These are phyloP conservation scores for Sinocyclocheilus anshuiensis DNA, from an alignment of 2,113 vertebrate species.

Conservation along the genomic window DNA sequence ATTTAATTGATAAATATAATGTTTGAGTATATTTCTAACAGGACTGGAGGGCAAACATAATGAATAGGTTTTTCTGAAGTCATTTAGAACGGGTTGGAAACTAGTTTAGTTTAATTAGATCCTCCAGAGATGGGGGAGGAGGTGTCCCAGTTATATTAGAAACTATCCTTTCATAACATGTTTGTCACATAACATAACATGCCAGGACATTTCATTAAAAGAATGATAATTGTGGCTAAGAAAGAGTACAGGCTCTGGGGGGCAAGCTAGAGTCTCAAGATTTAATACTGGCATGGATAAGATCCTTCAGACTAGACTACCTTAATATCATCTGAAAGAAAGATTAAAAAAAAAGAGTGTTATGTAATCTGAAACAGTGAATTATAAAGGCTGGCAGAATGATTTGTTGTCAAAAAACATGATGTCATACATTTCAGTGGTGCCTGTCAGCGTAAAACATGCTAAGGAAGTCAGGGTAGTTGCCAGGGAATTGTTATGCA, in stretches of 20 bases:
- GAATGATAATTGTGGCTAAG: slow-evolving; percentile 64
- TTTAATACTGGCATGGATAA: slow-evolving; percentile 18
- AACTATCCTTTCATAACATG: slow-evolving; percentile 73
- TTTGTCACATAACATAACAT: slow-evolving; percentile 76
- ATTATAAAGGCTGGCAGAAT: too few relatives aligned
- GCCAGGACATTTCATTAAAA: slow-evolving; percentile 69
- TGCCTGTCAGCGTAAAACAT: too few relatives aligned
- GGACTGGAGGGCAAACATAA: slow-evolving; percentile 80
- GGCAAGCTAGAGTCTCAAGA: slow-evolving; percentile 4
- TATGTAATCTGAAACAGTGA: too few relatives aligned
- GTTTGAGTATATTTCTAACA: slow-evolving; percentile 77
- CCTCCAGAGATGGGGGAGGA: slow-evolving; percentile 71
- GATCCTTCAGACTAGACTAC: slow-evolving; percentile 18
- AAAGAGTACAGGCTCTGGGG: slow-evolving; percentile 26
- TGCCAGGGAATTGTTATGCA: too few relatives aligned
- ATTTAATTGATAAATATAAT: slow-evolving; percentile 80
- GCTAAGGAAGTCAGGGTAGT: too few relatives aligned
- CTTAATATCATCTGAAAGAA: neutral
- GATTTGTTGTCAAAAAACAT: too few relatives aligned
- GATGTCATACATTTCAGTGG: too few relatives aligned
- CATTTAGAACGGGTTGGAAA: slow-evolving; percentile 82
- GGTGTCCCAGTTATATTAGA: slow-evolving; percentile 77
- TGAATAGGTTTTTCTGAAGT: slow-evolving; percentile 79
- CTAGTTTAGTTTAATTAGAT: slow-evolving; percentile 85
- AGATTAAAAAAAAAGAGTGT: too few relatives aligned